Evolutionary conservation across 2,888 invertebrate species (phyloP).

Genomic region (Protonemura montana): DNA sequence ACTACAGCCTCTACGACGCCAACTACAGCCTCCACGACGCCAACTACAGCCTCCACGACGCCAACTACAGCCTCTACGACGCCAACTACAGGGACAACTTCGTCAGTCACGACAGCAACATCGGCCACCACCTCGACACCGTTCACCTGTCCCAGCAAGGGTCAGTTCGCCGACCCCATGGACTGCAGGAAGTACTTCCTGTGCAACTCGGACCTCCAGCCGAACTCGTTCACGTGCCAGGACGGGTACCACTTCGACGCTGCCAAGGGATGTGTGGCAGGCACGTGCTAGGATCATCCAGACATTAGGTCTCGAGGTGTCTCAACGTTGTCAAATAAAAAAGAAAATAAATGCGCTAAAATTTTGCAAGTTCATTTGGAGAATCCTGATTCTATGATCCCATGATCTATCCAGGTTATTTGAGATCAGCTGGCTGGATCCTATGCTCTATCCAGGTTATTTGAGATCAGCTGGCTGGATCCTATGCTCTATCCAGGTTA

Average conservation of each 20-base stretch:
- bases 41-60: background rate
- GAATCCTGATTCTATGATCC: too few species aligned
- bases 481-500: too few species aligned
- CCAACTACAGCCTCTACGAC: background rate
- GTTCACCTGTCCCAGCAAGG: background rate
- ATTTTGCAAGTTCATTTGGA: too few species aligned
- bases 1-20: background rate
- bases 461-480: too few species aligned
- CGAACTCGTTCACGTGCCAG: background rate
- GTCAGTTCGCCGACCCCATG: background rate
- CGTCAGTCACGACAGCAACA: background rate
- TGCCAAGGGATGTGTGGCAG: background rate
- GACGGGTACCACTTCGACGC: background rate
- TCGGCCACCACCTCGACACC: background rate
- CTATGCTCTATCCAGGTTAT: too few species aligned
- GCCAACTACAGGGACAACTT: background rate
- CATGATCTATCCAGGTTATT: too few species aligned
- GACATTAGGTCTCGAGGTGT: too few species aligned
- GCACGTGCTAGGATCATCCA: too few species aligned
- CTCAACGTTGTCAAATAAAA: too few species aligned
- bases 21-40: background rate
- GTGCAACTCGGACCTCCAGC: background rate
- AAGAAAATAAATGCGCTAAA: too few species aligned
- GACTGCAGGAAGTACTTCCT: background rate
- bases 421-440: too few species aligned